Percentiles rank a stretch among this genome's conserved stretches.
phyloP scores from a whole-genome alignment of 2,113 vertebrate genomes.

The Aythya baeri region DNA sequence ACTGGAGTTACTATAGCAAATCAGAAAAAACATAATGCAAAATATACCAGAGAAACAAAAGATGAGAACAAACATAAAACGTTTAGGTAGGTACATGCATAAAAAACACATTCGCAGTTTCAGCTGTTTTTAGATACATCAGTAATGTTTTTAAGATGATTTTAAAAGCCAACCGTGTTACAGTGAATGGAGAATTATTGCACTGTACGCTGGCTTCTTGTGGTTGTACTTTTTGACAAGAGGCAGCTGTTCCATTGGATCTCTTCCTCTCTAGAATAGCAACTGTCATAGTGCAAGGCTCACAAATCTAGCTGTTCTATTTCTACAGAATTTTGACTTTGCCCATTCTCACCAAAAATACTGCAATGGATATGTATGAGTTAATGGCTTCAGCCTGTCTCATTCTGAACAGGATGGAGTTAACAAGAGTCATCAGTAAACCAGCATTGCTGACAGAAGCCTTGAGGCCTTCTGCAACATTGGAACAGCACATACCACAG shows the following conservation, averaged over 20 bases:
- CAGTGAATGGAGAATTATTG: not conserved
- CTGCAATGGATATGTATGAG: not conserved
- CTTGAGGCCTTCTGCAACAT: not conserved
- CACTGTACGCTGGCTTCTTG: not conserved
- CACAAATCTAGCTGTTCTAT: not conserved
- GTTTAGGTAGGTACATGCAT: no score
- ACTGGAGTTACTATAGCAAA: not conserved
- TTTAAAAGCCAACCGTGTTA: not conserved
- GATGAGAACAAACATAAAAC: not conserved
- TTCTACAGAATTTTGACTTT: not conserved
- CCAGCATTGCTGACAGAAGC: not conserved
- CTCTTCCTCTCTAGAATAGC: not conserved
- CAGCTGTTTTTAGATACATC: not conserved
- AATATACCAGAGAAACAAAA: not conserved
- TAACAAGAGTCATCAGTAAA: not conserved
- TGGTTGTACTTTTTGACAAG: not conserved
- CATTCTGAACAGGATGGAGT: not conserved
- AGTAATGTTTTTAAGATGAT: not conserved
- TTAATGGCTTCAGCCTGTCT: not conserved
- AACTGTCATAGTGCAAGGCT: not conserved
- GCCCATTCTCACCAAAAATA: not conserved
- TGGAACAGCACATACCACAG: not conserved
- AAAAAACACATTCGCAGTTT: not conserved
- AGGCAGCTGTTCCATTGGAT: not conserved
- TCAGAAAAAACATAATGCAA: not conserved